phyloP scores from a whole-genome alignment of 2,797 vertebrate species.

The Clarias fuscus region DNA sequence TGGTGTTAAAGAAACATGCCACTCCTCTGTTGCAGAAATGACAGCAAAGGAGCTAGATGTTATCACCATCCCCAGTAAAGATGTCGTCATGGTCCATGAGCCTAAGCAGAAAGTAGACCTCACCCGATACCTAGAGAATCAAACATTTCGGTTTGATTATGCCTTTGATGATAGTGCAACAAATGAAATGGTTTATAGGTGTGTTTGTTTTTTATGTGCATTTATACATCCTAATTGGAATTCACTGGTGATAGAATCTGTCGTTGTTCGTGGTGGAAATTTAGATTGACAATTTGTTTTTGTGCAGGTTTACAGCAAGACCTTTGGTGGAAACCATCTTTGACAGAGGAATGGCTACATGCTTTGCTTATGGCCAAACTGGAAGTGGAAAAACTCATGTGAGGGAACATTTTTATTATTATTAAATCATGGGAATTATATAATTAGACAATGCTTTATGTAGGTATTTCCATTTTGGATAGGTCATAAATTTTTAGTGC shows the following conservation, averaged over 20 bases:
- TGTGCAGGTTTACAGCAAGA: slow-evolving; percentile 90
- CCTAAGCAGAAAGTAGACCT: slow-evolving; percentile 98
- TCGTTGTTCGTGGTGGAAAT: background rate
- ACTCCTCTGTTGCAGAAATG: slow-evolving; percentile 78
- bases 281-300: background rate
- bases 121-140: slow-evolving; percentile 96
- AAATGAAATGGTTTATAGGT: slow-evolving; percentile 99
- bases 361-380: slow-evolving; percentile 97
- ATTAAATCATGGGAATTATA: background rate
- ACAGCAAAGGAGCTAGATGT: slow-evolving; percentile 94
- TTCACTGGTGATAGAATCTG: background rate
- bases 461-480: background rate
- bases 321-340: slow-evolving; percentile 97
- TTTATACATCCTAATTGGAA: background rate
- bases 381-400: slow-evolving; percentile 98
- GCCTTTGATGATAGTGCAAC: slow-evolving; percentile 92
- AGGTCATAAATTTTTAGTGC: background rate
- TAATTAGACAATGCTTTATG: background rate
- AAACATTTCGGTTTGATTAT: slow-evolving; percentile 98
- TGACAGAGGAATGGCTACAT: slow-evolving; percentile 97
- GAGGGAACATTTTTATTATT: slow-evolving; percentile 60
- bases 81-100: slow-evolving; percentile 98
- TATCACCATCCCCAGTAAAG: slow-evolving; percentile 97
- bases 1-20: background rate
- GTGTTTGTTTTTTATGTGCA: background rate